Percentiles rank a stretch among this genome's conserved stretches.
Evolutionary conservation across 1,140 invertebrate genomes (phyloP).

Genomic region (Melitaea cinxia): DNA sequence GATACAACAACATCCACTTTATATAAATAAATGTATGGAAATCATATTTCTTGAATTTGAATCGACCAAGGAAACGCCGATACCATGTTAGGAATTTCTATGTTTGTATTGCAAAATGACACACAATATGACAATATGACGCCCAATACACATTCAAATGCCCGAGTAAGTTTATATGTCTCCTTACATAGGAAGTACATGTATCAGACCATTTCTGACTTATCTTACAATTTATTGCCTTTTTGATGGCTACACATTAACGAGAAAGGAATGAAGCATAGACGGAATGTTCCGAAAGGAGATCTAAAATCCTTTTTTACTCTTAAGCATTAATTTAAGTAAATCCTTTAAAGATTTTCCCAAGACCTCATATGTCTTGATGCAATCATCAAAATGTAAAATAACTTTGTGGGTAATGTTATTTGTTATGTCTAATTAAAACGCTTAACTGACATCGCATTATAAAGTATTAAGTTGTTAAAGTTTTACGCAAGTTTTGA

Average conservation of each 20-base stretch:
- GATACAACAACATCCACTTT: too few species aligned
- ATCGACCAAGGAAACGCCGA: background rate
- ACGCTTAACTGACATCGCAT: background rate
- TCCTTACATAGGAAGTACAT: constrained; percentile 30
- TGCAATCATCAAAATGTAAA: too few species aligned
- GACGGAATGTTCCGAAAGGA: background rate
- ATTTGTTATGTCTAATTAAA: background rate
- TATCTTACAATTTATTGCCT: constrained; percentile 28
- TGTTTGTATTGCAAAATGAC: constrained; percentile 8
- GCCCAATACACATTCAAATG: constrained; percentile 25
- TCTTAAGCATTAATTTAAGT: background rate
- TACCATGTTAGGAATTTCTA: constrained; percentile 10
- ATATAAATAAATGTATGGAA: too few species aligned
- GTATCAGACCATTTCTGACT: constrained; percentile 19
- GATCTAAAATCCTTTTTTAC: background rate
- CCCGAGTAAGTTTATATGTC: background rate
- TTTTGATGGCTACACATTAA: constrained; percentile 6
- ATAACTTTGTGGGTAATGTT: background rate
- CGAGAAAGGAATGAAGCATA: constrained; percentile 8
- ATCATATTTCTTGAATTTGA: background rate
- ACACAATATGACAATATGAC: constrained; percentile 33
- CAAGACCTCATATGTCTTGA: background rate
- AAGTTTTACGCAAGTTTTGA: background rate
- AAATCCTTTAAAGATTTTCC: background rate
- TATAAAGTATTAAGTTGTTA: background rate